These are phyloP conservation scores for Coenonympha glycerion DNA, from an alignment of 2,888 invertebrate species.

Conservation along the genomic window DNA sequence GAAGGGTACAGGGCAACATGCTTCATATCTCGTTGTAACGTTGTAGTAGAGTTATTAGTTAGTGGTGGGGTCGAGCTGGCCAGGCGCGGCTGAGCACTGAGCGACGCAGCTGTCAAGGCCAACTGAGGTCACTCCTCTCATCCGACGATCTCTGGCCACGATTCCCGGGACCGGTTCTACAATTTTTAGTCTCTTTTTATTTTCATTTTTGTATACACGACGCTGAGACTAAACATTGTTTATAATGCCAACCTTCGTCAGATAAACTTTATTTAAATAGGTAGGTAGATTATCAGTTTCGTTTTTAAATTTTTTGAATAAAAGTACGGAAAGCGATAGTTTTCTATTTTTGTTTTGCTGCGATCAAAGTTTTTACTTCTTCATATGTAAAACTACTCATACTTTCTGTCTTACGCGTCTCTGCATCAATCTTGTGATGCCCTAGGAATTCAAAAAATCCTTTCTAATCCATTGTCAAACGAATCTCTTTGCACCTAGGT, in stretches of 20 bases:
- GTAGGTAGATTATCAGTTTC: slow-evolving; percentile 22
- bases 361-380: no score
- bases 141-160: slow-evolving; percentile 71
- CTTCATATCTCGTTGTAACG: slow-evolving; percentile 69
- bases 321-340: not conserved
- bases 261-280: slow-evolving; percentile 63
- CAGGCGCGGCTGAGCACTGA: no score
- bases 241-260: slow-evolving; percentile 64
- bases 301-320: slow-evolving; percentile 3
- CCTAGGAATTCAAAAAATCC: no score
- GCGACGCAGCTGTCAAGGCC: slow-evolving; percentile 76
- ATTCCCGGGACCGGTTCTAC: slow-evolving; percentile 72
- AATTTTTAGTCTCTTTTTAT: slow-evolving; percentile 75
- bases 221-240: slow-evolving; percentile 75
- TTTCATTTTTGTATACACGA: slow-evolving; percentile 75
- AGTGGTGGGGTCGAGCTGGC: slow-evolving; percentile 58
- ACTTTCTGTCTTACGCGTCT: no score
- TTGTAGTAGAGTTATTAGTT: slow-evolving; percentile 71
- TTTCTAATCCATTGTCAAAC: no score
- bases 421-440: no score
- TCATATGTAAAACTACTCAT: no score
- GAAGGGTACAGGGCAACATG: slow-evolving; percentile 59
- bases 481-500: no score
- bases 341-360: no score
- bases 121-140: slow-evolving; percentile 74